Percentiles rank a stretch among this genome's conserved stretches.
Conservation (phyloP, 2,113 vertebrate species). For the Marmota monax region DNA sequence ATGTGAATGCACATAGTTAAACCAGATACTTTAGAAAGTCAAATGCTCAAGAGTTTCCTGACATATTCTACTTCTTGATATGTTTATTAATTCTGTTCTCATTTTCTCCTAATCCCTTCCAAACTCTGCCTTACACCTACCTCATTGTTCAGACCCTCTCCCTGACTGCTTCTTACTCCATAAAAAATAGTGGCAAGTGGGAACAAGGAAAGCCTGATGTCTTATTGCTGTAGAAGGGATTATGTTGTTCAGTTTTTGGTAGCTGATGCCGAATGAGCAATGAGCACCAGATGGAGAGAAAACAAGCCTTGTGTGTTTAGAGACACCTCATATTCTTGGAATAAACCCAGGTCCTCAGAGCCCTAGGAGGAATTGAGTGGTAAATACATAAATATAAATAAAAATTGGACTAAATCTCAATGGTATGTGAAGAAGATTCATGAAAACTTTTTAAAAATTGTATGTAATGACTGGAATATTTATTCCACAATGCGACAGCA, state of each 20-base stretch:
- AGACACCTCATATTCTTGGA: not conserved
- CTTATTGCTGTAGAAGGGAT: not conserved
- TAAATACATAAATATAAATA: not conserved
- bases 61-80: not conserved
- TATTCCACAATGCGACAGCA: slow-evolving; percentile 70
- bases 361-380: not conserved
- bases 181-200: not conserved
- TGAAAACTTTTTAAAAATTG: not conserved
- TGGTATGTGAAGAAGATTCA: not conserved
- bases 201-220: not conserved
- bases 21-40: not conserved
- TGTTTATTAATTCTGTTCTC: not conserved
- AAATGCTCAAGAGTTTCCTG: not conserved
- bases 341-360: not conserved
- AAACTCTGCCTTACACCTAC: not conserved
- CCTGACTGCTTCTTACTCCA: not conserved
- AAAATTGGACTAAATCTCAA: not conserved
- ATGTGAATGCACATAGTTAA: not conserved
- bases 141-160: not conserved
- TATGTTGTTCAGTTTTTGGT: not conserved
- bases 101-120: not conserved
- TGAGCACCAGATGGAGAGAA: not conserved
- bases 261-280: not conserved
- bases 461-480: not conserved
- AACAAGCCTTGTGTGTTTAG: not conserved